phyloP scores from a whole-genome alignment of 2,888 invertebrate species.

The Melitaea athalia region DNA sequence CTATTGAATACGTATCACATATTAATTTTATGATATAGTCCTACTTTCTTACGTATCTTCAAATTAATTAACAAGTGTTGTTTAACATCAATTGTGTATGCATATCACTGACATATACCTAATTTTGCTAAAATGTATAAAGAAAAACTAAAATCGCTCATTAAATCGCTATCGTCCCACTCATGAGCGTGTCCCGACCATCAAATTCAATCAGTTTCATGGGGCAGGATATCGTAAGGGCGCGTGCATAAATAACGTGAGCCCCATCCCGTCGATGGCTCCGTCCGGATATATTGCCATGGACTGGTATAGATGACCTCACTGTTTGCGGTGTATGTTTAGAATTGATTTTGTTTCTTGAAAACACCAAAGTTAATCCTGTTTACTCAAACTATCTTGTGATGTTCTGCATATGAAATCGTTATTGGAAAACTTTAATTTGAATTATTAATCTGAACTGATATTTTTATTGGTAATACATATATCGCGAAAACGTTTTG shows the following conservation, averaged over 20 bases:
- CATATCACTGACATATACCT: background rate
- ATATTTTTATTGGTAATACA: no score
- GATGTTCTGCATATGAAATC: no score
- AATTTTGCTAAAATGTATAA: background rate
- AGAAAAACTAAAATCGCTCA: background rate
- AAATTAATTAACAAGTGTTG: no score
- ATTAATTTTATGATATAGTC: no score
- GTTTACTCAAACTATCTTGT: background rate
- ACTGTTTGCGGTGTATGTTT: constrained; percentile 6
- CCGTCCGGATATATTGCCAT: constrained; percentile 47
- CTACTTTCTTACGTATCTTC: no score
- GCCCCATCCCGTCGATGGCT: constrained; percentile 47
- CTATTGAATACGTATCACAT: no score
- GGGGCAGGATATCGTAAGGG: constrained; percentile 64
- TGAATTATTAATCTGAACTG: no score
- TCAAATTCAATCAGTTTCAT: constrained; percentile 73
- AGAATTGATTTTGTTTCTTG: background rate
- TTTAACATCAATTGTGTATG: background rate
- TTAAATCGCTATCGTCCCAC: constrained; percentile 44
- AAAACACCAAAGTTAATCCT: background rate
- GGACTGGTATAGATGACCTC: constrained; percentile 32
- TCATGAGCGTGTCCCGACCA: constrained; percentile 37
- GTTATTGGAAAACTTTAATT: no score
- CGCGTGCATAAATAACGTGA: constrained; percentile 71
- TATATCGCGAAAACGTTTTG: no score